phyloP scores from a whole-genome alignment of 2,888 invertebrate species.

The Microchrysa polita region DNA sequence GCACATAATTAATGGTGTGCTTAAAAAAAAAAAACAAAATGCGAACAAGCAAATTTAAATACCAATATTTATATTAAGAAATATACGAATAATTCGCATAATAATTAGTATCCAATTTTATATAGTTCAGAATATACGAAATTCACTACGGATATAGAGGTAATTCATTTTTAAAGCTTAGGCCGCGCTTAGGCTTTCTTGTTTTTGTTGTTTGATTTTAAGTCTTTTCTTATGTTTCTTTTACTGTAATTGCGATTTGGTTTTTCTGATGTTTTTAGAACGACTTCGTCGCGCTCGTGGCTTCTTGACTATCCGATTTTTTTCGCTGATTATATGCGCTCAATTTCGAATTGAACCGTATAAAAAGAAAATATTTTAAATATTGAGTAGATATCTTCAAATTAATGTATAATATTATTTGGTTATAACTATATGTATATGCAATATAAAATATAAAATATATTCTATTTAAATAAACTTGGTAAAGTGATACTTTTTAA shows the following conservation, averaged over 20 bases:
- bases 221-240: neutral
- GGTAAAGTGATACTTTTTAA: neutral
- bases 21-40: neutral
- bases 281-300: no score
- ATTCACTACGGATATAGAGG: neutral
- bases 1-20: no score
- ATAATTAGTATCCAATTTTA: neutral
- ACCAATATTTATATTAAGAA: slow-evolving; percentile 6
- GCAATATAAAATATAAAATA: slow-evolving; percentile 33
- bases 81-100: neutral
- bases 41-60: no score
- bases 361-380: neutral
- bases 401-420: slow-evolving; percentile 25
- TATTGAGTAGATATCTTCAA: slow-evolving; percentile 12
- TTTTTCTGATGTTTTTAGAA: no score
- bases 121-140: slow-evolving; percentile 1
- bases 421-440: slow-evolving; percentile 9
- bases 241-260: no score
- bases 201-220: slow-evolving; percentile 1
- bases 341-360: slow-evolving; percentile 1
- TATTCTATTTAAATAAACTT: slow-evolving; percentile 33
- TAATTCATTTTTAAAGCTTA: neutral
- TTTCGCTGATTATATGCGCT: neutral
- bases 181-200: no score
- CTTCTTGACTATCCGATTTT: neutral